Base-by-base conservation (phyloP, 2,888 invertebrate species). In the Campoplex capitator region DNA sequence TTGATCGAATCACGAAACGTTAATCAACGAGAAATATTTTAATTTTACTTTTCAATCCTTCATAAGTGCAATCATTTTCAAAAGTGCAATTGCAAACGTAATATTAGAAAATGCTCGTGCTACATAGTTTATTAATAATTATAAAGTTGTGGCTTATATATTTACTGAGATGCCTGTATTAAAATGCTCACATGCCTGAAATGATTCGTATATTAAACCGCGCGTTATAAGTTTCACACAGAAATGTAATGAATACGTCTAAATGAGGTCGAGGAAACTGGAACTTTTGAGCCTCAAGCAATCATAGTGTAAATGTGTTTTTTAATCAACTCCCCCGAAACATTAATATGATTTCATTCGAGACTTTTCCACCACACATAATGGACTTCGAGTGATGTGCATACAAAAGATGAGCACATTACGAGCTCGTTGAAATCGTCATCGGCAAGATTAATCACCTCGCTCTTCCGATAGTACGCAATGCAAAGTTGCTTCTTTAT, bases 381-480 rank as follows among this genome's bases (percentile, higher is more conserved):
- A 77, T 67, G 77, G 77, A 68, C 13, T 38, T 77, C 67, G n/a
- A 77, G 77, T 68, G 77, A 38, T 68, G 38, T 35, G 51, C 38
- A 28, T 38, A 54, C 38, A 54, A n/a, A 54, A 68, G 67, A 68
- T 11, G 8, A 71, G 32, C 51, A 18, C n/a, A 65, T 23, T 35
- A 48, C 32, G 8, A 23, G 23, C 42, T 42, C 38, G 23, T 58
- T 56, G 18, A 0, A 32, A 56, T 56, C 56, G 56, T 56, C 54
- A 74, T 38, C 56, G 4, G 23, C 32, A 32, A 74, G 35, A 73
- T 73, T 51, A 54, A 73, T 73, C 16, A 73, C 48, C 18, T 16
- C n/a, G 32, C 18, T 32, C n/a, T 73, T 51, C 48, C 18, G 32
- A 62, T 32, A 62, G 32, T 62, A 13, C 18, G 32, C 48, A 45